A percentile compares a stretch with the other conserved stretches of the same genome.
phyloP scores from a whole-genome alignment of 2,888 invertebrate genomes.

The Eupithecia dodoneata region DNA sequence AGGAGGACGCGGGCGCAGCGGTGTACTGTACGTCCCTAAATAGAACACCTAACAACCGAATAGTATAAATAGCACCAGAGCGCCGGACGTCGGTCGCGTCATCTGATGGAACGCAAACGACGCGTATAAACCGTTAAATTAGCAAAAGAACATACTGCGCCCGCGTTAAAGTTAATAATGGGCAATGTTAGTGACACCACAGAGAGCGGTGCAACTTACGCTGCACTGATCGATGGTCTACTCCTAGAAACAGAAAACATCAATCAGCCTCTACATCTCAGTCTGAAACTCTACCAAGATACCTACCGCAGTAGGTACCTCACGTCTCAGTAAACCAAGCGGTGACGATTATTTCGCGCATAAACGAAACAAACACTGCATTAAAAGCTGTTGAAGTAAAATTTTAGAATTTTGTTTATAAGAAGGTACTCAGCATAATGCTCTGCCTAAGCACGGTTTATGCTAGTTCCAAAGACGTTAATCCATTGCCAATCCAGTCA shows the following conservation, averaged over 20 bases:
- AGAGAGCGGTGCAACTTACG: conserved; percentile 84
- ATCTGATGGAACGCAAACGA: conserved; percentile 2
- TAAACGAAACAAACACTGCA: conserved; percentile 70
- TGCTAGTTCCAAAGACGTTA: conserved; percentile 52
- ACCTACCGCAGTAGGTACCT: conserved; percentile 55
- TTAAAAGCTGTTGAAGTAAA: conserved; percentile 59
- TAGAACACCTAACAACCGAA: conserved; percentile 72
- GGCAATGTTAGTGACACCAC: conserved; percentile 81
- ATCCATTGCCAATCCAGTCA: conserved; percentile 73
- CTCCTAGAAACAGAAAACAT: conserved; percentile 85
- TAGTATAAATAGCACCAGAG: conserved; percentile 67
- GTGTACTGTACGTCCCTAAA: conserved; percentile 60
- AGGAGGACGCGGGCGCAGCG: conserved; percentile 77
- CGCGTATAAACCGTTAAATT: conserved; percentile 45
- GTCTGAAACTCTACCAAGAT: conserved; percentile 57
- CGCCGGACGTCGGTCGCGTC: conserved; percentile 57
- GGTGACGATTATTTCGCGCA: conserved; percentile 74
- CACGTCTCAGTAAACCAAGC: conserved; percentile 63
- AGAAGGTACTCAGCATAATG: conserved; percentile 37
- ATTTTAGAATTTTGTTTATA: conserved; percentile 58
- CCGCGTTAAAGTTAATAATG: conserved; percentile 77
- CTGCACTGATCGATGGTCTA: conserved; percentile 81
- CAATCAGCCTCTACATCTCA: conserved; percentile 78
- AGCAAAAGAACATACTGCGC: conserved; percentile 60
- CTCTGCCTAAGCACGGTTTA: conserved; percentile 52